Conservation (phyloP, 2,797 vertebrate genomes). For the Xenopus petersii region DNA sequence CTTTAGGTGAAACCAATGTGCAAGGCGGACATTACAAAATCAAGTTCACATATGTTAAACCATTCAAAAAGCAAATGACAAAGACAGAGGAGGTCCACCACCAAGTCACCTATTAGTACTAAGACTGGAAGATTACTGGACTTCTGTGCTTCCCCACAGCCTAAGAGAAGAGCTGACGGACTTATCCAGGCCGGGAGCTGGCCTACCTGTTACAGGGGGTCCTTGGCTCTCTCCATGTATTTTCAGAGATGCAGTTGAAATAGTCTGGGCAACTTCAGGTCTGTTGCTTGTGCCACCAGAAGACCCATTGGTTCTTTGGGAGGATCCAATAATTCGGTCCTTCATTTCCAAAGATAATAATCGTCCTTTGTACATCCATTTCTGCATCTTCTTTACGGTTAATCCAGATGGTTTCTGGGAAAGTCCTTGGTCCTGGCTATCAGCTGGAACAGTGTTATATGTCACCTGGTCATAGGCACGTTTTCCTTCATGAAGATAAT, state of each 20-base stretch:
- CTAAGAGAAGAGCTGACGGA: conserved; percentile 37
- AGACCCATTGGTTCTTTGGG: conserved; percentile 47
- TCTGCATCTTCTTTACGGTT: conserved; percentile 89
- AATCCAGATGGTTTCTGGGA: conserved; percentile 70
- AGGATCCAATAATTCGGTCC: conserved; percentile 74
- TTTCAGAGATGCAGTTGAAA: conserved; percentile 53
- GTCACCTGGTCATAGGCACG: conserved; percentile 55
- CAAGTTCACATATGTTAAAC: not conserved
- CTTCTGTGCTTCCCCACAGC: not conserved
- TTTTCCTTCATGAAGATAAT: conserved; percentile 1
- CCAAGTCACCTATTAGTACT: not conserved
- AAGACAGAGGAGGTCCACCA: conserved; percentile 13
- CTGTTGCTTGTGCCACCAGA: conserved; percentile 23
- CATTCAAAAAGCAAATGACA: too few species aligned
- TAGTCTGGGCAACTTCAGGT: conserved; percentile 16
- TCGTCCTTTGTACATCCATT: conserved; percentile 89
- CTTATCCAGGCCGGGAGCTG: conserved; percentile 36
- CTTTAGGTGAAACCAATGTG: not conserved
- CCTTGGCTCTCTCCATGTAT: conserved; percentile 50
- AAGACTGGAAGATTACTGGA: not conserved
- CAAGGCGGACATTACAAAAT: too few species aligned
- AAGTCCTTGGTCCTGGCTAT: conserved; percentile 44
- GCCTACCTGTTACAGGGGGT: conserved; percentile 78
- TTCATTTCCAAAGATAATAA: conserved; percentile 82
- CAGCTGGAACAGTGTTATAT: conserved; percentile 54